phyloP scores from a whole-genome alignment of 2,113 vertebrate species.

The Sapayoa aenigma region DNA sequence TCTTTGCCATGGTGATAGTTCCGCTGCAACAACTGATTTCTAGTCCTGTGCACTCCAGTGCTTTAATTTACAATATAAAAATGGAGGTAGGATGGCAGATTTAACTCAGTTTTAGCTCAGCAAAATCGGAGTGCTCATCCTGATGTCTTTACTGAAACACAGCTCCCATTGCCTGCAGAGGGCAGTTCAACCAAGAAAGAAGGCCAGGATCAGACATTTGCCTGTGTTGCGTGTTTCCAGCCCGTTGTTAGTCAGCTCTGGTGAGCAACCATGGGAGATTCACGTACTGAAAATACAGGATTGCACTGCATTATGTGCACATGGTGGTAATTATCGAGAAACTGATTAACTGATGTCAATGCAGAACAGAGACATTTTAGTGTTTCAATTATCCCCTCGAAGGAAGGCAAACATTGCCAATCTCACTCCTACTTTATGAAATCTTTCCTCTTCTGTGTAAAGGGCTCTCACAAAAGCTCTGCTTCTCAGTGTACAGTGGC shows the following conservation, averaged over 20 bases:
- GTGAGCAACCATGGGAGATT: neutral
- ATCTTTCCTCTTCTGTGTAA: neutral
- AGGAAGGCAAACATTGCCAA: neutral
- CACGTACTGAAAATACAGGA: neutral
- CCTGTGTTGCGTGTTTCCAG: accelerated
- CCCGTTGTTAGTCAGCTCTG: neutral
- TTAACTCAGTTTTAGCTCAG: neutral
- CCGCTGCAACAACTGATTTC: neutral
- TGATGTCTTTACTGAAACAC: neutral
- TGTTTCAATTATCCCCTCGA: neutral
- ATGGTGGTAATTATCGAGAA: neutral
- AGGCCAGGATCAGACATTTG: neutral
- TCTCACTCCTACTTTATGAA: neutral
- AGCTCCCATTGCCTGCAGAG: neutral
- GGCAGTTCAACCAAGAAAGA: neutral
- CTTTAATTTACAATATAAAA: neutral
- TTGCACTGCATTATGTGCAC: neutral
- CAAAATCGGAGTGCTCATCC: neutral
- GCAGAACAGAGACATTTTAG: neutral
- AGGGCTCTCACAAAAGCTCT: neutral
- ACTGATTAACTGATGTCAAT: neutral
- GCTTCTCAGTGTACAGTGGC: neutral
- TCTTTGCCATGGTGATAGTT: neutral
- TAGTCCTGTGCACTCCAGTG: neutral
- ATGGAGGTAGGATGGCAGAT: neutral